phyloP scores from a whole-genome alignment of 1,140 invertebrate species.

The Pteromalus puparum region DNA sequence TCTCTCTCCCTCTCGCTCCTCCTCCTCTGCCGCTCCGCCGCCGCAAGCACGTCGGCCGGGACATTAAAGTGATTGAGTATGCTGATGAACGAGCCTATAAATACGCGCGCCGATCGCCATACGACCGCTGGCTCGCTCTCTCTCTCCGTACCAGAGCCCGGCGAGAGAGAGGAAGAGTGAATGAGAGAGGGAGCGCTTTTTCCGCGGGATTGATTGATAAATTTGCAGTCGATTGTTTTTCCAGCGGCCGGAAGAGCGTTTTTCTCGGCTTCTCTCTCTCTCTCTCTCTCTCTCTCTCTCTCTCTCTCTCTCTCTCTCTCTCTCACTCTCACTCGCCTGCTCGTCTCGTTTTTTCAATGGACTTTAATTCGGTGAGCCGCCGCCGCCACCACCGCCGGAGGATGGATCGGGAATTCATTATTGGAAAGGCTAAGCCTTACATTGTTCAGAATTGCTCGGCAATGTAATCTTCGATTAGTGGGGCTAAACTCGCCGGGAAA shows the following conservation, averaged over 20 bases:
- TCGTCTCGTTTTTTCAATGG: conserved; percentile 22
- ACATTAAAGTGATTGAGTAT: conserved; percentile 47
- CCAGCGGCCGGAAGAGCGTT: neutral
- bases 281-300: neutral
- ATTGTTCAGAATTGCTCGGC: conserved; percentile 33
- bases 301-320: neutral
- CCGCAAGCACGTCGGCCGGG: neutral
- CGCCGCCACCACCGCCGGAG: neutral
- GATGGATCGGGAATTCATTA: conserved; percentile 35
- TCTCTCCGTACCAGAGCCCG: neutral
- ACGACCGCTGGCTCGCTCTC: neutral
- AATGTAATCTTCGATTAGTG: conserved; percentile 35
- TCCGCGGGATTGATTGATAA: conserved; percentile 39
- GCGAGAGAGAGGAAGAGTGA: neutral
- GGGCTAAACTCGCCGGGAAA: neutral
- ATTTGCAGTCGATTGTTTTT: conserved; percentile 48
- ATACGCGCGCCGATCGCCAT: neutral
- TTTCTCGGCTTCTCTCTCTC: neutral
- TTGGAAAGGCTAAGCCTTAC: conserved; percentile 17
- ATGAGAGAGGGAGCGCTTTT: neutral
- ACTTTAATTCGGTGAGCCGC: conserved; percentile 21
- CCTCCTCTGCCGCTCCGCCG: neutral
- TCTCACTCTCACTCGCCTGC: neutral
- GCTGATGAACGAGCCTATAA: conserved; percentile 43
- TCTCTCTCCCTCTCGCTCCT: too few relatives aligned